Evolutionary conservation across 2,888 invertebrate species (phyloP).

Genomic region (Oscheius sp.): DNA sequence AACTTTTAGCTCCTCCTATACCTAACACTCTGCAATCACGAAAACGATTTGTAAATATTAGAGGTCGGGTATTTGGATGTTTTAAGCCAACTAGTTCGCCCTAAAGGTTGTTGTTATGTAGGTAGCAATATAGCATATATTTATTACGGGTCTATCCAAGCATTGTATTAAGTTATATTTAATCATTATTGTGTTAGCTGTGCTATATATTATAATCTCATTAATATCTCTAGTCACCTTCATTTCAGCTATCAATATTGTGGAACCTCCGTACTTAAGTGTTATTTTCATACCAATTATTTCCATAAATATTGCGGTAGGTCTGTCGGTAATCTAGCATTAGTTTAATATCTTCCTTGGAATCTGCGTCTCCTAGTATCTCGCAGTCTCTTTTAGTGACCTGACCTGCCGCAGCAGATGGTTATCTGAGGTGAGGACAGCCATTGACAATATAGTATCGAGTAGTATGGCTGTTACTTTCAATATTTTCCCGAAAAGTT

Average conservation of each 20-base stretch:
- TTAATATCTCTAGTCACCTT: too few species aligned
- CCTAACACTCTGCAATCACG: neutral
- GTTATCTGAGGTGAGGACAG: constrained; percentile 29
- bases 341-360: constrained; percentile 27
- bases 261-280: too few species aligned
- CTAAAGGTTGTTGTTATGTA: neutral
- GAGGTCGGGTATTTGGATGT: neutral
- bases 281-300: too few species aligned
- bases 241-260: too few species aligned
- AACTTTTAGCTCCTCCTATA: neutral
- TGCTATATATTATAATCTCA: too few species aligned
- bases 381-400: constrained; percentile 3
- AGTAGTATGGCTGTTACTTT: neutral
- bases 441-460: constrained; percentile 26
- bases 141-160: too few species aligned
- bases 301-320: neutral
- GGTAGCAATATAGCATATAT: too few species aligned
- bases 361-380: constrained; percentile 9
- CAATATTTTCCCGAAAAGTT: neutral
- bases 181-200: too few species aligned
- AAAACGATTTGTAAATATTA: neutral
- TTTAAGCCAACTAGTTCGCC: constrained; percentile 9
- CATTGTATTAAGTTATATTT: too few species aligned
- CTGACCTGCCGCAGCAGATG: constrained; percentile 26
- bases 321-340: constrained; percentile 12